A percentile compares a stretch with the other conserved stretches of the same genome.
These are phyloP conservation scores for Zenarchopterus dispar DNA, from an alignment of 2,797 vertebrate genomes.

Conservation along the genomic window DNA sequence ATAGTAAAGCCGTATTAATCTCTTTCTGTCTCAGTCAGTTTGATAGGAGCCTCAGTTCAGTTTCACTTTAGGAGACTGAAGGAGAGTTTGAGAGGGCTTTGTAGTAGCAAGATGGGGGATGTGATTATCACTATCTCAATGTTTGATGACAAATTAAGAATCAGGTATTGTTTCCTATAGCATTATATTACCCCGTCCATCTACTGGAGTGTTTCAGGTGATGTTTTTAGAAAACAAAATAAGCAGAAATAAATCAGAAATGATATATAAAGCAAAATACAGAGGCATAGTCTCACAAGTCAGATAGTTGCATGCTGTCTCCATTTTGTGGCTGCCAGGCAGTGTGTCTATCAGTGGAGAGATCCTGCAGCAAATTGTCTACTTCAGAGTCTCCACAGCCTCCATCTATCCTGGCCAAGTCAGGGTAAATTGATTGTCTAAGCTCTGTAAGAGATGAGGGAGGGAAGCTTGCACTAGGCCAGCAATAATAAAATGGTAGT, in stretches of 20 bases:
- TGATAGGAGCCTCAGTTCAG: slow-evolving; percentile 57
- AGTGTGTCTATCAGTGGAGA: slow-evolving; percentile 65
- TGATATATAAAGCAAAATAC: slow-evolving; percentile 36
- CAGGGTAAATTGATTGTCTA: slow-evolving; percentile 76
- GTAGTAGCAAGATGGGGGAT: not conserved
- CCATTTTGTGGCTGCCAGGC: slow-evolving; percentile 74
- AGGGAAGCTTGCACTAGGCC: slow-evolving; percentile 35
- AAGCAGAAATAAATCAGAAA: slow-evolving; percentile 28
- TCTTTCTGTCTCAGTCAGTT: slow-evolving; percentile 64
- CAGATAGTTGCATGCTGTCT: slow-evolving; percentile 61
- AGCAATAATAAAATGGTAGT: slow-evolving; percentile 50
- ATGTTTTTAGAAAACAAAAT: slow-evolving; percentile 2
- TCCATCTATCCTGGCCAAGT: slow-evolving; percentile 70
- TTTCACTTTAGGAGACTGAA: slow-evolving; percentile 27
- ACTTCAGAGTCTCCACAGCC: slow-evolving; percentile 69
- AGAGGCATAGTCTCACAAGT: slow-evolving; percentile 44
- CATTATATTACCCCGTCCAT: not conserved
- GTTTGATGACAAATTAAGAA: slow-evolving; percentile 8
- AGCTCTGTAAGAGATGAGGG: slow-evolving; percentile 49
- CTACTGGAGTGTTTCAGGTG: slow-evolving; percentile 3
- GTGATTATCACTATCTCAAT: slow-evolving; percentile 2
- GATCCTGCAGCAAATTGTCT: slow-evolving; percentile 74
- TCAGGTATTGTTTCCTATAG: not conserved
- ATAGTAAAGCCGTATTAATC: slow-evolving; percentile 76
- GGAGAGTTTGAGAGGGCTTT: slow-evolving; percentile 11